Conservation (phyloP, 2,113 vertebrate genomes). For the Menidia beryllina region DNA sequence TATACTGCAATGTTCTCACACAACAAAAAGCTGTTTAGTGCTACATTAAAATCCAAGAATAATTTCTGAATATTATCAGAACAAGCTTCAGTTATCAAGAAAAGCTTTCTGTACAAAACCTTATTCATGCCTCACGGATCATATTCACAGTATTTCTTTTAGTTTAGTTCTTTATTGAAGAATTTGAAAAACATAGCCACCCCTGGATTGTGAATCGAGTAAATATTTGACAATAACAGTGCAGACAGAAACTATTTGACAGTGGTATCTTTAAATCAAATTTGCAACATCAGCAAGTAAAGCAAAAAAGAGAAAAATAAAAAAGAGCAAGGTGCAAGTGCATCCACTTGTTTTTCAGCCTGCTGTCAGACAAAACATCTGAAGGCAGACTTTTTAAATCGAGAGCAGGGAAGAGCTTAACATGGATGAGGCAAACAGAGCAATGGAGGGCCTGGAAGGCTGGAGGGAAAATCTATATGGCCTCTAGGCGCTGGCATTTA, state of each 20-base stretch:
- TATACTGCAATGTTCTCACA: too few relatives aligned
- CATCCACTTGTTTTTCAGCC: constrained; percentile 25
- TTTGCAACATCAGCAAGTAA: constrained; percentile 12
- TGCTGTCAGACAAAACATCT: constrained; percentile 34
- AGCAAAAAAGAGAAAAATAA: background rate
- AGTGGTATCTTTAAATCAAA: background rate
- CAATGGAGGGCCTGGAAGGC: constrained; percentile 21
- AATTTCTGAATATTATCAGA: too few relatives aligned
- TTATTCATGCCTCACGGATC: background rate
- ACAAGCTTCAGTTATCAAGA: background rate
- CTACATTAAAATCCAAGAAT: too few relatives aligned
- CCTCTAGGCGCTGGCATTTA: constrained; percentile 70
- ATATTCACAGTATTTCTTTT: background rate
- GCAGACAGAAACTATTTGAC: constrained; percentile 11
- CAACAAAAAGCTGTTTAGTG: too few relatives aligned
- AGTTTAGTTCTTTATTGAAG: background rate
- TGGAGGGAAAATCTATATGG: constrained; percentile 29
- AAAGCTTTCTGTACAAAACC: background rate
- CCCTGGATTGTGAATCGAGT: background rate
- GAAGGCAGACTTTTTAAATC: constrained; percentile 23
- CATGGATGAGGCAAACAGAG: constrained; percentile 35
- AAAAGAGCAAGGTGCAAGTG: background rate
- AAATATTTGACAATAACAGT: constrained; percentile 9
- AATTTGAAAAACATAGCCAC: background rate
- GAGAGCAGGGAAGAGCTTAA: constrained; percentile 8